Conservation (phyloP, 23 tunicate species). For the Corella eumyota region DNA sequence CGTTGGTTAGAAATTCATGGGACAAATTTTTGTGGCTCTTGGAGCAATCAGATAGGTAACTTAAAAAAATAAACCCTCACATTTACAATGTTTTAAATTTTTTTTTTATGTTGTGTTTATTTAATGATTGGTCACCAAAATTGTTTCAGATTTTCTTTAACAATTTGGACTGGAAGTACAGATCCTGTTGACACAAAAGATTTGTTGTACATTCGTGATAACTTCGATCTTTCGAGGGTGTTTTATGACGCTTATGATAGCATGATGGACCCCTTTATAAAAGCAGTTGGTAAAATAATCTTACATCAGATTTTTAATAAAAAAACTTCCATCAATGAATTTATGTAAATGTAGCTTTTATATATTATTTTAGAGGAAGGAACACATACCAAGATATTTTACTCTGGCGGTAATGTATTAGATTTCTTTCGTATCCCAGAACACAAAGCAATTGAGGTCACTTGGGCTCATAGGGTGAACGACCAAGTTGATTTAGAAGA, state of each 20-base stretch:
- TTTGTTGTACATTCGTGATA: constrained; percentile 52
- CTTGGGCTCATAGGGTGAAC: constrained; percentile 85
- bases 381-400: constrained; percentile 38
- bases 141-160: constrained; percentile 34
- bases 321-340: too few species aligned
- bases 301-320: neutral
- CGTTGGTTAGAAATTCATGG: constrained; percentile 61
- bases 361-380: constrained; percentile 3
- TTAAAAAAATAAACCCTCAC: too few species aligned
- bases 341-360: too few species aligned
- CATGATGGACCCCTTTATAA: constrained; percentile 10
- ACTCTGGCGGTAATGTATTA: constrained; percentile 76
- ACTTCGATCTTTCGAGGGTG: constrained; percentile 24
- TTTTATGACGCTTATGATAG: constrained; percentile 44
- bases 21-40: constrained; percentile 64
- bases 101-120: neutral
- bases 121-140: neutral
- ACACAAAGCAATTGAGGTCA: constrained; percentile 52
- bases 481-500: constrained; percentile 13
- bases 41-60: constrained; percentile 61
- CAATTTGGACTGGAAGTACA: constrained; percentile 39
- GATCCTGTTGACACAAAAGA: constrained; percentile 45
- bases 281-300: constrained; percentile 25
- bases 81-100: too few species aligned
- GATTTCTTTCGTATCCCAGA: constrained; percentile 60